These are phyloP conservation scores for Microcebus lehilahytsara DNA, from an alignment of 2,113 vertebrate species.

Conservation along the genomic window DNA sequence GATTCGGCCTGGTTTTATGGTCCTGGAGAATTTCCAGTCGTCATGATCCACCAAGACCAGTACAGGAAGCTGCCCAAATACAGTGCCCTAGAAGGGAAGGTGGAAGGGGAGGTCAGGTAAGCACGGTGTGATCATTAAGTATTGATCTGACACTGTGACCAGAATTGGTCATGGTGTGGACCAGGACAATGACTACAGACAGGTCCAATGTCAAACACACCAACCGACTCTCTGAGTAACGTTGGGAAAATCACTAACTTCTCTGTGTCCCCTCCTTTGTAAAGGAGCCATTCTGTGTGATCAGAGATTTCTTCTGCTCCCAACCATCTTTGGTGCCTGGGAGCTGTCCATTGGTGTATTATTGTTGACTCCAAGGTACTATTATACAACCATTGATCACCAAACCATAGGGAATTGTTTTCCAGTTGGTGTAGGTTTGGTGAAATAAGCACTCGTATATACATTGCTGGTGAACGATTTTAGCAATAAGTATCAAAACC, in stretches of 20 bases:
- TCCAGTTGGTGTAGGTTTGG: background rate
- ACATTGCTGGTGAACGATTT: background rate
- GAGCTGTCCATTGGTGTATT: background rate
- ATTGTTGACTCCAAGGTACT: background rate
- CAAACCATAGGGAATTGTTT: background rate
- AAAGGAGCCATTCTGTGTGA: background rate
- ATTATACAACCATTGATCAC: no score
- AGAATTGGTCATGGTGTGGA: background rate
- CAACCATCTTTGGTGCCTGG: background rate
- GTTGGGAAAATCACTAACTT: background rate
- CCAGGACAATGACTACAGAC: background rate
- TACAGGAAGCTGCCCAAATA: background rate
- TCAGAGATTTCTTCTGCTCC: background rate
- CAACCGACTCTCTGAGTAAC: background rate
- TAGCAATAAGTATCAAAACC: background rate
- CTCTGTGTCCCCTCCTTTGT: background rate
- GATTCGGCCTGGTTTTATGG: background rate
- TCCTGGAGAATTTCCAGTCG: background rate
- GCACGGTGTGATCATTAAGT: no score
- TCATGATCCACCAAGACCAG: background rate
- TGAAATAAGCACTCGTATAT: background rate
- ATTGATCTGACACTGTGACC: accelerated
- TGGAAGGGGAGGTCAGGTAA: background rate
- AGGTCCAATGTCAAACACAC: background rate
- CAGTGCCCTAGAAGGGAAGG: background rate